These are phyloP conservation scores for Nothocercus nigrocapillus DNA, from an alignment of 2,113 vertebrate species.

Conservation along the genomic window DNA sequence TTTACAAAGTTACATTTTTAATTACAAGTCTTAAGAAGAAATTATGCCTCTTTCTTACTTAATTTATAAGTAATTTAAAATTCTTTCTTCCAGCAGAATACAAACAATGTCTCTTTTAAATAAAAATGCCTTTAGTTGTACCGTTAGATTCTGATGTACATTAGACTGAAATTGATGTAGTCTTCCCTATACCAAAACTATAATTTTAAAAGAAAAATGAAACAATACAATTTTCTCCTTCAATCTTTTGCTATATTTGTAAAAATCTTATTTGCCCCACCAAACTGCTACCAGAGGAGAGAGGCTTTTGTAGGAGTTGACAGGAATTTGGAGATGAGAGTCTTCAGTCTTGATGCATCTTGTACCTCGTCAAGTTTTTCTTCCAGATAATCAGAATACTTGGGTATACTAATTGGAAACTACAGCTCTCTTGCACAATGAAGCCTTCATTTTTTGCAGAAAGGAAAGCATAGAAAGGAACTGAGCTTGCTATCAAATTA, in stretches of 20 bases:
- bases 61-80: background rate
- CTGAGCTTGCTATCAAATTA: background rate
- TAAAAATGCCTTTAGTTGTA: background rate
- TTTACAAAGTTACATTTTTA: constrained; percentile 3
- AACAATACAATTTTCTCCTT: background rate
- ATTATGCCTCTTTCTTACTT: constrained; percentile 18
- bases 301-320: background rate
- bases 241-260: background rate
- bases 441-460: background rate
- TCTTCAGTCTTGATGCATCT: background rate
- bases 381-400: background rate
- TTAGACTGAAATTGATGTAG: background rate
- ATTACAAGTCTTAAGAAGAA: constrained; percentile 13
- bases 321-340: background rate
- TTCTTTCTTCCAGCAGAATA: background rate
- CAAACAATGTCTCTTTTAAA: background rate
- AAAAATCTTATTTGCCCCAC: background rate
- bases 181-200: background rate
- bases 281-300: background rate
- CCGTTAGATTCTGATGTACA: background rate
- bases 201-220: background rate
- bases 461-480: background rate
- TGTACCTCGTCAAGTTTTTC: background rate
- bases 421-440: background rate
- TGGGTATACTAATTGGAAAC: background rate